These are phyloP conservation scores for Cotesia vestalis DNA, from an alignment of 1,140 invertebrate genomes.

Conservation along the genomic window DNA sequence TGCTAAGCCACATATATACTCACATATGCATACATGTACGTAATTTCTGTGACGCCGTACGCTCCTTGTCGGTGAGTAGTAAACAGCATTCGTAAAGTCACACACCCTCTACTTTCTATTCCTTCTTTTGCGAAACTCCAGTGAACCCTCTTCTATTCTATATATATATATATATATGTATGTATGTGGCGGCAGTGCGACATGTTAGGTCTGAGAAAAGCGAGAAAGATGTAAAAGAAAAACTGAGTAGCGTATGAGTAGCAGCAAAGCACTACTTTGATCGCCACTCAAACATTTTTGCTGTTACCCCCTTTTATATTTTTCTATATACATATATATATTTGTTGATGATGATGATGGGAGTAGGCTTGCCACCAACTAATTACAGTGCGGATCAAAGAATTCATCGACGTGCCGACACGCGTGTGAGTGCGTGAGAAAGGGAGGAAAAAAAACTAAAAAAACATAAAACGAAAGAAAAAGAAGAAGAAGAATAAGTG, in stretches of 20 bases:
- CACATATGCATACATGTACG: background rate
- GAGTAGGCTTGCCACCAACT: slow-evolving; percentile 53
- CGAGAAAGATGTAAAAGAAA: slow-evolving; percentile 27
- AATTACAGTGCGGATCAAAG: slow-evolving; percentile 65
- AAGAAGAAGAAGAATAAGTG: background rate
- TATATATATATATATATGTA: too few relatives aligned
- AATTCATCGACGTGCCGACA: slow-evolving; percentile 57
- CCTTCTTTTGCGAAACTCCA: slow-evolving; percentile 9
- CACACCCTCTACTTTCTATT: slow-evolving; percentile 28
- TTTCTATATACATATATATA: too few relatives aligned
- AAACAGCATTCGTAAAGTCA: slow-evolving; percentile 30
- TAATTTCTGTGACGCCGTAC: background rate
- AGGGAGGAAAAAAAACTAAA: slow-evolving; percentile 32
- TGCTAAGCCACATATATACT: background rate
- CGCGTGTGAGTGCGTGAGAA: slow-evolving; percentile 44
- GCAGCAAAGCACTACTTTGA: slow-evolving; percentile 59
- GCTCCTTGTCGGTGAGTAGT: slow-evolving; percentile 13
- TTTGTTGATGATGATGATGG: slow-evolving; percentile 5
- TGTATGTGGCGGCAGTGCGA: background rate
- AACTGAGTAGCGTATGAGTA: slow-evolving; percentile 40
- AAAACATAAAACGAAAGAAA: slow-evolving; percentile 22
- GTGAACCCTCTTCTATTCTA: slow-evolving; percentile 29
- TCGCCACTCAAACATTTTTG: slow-evolving; percentile 64
- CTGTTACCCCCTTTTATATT: slow-evolving; percentile 45
- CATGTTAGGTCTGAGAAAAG: background rate